These are phyloP conservation scores for Sorex araneus DNA, from an alignment of 2,113 vertebrate species.

Conservation along the genomic window DNA sequence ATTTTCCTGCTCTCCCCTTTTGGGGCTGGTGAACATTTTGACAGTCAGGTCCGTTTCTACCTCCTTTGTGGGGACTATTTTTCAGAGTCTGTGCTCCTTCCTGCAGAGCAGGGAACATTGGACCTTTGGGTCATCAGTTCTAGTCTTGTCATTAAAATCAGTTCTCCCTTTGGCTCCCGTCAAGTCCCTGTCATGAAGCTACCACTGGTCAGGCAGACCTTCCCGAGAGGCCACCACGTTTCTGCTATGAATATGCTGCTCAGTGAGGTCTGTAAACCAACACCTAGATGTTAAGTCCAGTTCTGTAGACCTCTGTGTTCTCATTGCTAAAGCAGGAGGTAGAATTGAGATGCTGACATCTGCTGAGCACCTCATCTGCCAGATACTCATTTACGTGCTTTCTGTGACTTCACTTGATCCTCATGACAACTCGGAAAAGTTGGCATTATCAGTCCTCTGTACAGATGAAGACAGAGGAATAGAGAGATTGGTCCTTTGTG, in stretches of 20 bases:
- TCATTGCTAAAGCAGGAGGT: neutral
- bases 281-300: neutral
- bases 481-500: neutral
- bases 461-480: neutral
- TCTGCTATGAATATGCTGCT: constrained; percentile 19
- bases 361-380: neutral
- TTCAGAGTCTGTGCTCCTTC: neutral
- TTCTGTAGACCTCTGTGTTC: neutral
- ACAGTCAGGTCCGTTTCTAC: too few species aligned
- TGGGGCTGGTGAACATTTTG: neutral
- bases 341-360: neutral
- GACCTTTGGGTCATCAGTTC: neutral
- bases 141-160: neutral
- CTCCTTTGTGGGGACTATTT: neutral
- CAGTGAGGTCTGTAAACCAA: neutral
- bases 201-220: neutral
- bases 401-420: constrained; percentile 1
- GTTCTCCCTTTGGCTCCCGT: constrained; percentile 4
- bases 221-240: neutral
- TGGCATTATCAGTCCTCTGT: neutral
- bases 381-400: neutral
- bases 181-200: neutral
- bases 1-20: constrained; percentile 15
- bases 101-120: neutral
- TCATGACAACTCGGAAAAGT: neutral